phyloP scores from a whole-genome alignment of 2,113 vertebrate genomes.

The Thalassoma bifasciatum region DNA sequence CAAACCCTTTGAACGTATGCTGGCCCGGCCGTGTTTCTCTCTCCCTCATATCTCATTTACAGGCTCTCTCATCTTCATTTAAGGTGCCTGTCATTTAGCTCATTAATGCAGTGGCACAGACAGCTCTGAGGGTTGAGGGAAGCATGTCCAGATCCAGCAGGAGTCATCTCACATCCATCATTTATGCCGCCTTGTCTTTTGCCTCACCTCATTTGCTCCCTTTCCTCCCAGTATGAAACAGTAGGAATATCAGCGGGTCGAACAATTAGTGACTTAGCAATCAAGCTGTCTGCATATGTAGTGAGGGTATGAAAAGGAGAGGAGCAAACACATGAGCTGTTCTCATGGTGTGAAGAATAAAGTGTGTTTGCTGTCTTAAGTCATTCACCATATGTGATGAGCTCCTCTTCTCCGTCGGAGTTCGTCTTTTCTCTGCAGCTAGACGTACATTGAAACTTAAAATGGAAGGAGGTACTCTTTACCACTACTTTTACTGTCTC shows the following conservation, averaged over 20 bases:
- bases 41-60: slow-evolving; percentile 5
- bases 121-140: slow-evolving; percentile 67
- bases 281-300: slow-evolving; percentile 37
- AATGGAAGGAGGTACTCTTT: slow-evolving; percentile 21
- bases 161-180: slow-evolving; percentile 83
- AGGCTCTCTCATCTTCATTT: slow-evolving; percentile 49
- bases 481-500: neutral
- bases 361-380: neutral
- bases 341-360: slow-evolving; percentile 2
- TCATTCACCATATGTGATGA: slow-evolving; percentile 13
- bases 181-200: slow-evolving; percentile 81
- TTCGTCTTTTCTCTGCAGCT: slow-evolving; percentile 13
- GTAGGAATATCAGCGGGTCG: slow-evolving; percentile 8
- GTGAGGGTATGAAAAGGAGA: neutral
- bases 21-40: neutral
- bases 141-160: slow-evolving; percentile 74
- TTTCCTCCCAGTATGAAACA: slow-evolving; percentile 50
- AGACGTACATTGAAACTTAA: slow-evolving; percentile 7
- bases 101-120: slow-evolving; percentile 42
- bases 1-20: slow-evolving; percentile 11
- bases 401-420: neutral
- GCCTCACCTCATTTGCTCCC: slow-evolving; percentile 80
- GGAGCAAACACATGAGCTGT: slow-evolving; percentile 9
- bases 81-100: slow-evolving; percentile 43
- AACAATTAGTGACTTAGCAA: slow-evolving; percentile 39